Evolutionary conservation across 2,888 invertebrate genomes (phyloP).

Genomic region (Deilephila porcellus): DNA sequence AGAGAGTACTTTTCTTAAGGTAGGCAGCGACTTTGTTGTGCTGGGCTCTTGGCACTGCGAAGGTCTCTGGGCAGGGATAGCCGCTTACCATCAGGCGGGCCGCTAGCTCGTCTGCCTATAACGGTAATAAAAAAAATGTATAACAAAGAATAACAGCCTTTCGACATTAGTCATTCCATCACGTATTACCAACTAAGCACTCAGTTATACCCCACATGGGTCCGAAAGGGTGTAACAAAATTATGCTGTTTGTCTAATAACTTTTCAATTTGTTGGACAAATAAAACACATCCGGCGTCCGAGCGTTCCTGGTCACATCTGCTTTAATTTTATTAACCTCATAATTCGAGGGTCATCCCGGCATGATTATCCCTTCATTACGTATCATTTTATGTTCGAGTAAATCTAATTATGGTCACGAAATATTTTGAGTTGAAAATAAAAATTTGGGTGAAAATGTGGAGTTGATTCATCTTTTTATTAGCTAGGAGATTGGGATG

Average conservation of each 20-base stretch:
- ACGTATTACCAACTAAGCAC: no score
- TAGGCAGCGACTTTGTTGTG: no score
- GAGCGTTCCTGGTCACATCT: constrained; percentile 32
- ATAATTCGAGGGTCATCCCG: constrained; percentile 2
- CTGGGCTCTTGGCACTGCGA: no score
- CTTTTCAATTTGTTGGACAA: constrained; percentile 41
- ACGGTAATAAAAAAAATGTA: no score
- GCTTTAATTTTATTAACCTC: constrained; percentile 28
- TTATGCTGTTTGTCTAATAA: constrained; percentile 49
- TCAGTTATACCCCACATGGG: background rate
- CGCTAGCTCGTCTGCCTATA: no score
- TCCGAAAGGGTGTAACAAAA: constrained; percentile 43
- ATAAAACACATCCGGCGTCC: constrained; percentile 36
- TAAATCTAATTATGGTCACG: background rate
- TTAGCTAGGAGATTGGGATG: no score
- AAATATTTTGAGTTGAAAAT: background rate
- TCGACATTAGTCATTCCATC: no score
- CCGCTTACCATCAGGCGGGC: no score
- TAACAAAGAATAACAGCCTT: no score
- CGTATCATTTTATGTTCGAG: background rate
- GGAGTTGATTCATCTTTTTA: background rate
- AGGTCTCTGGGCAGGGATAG: no score
- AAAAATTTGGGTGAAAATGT: background rate
- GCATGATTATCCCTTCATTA: constrained; percentile 14
- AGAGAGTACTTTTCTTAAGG: no score